These are phyloP conservation scores for Platyrinchus mystaceus DNA, from an alignment of 2,797 vertebrate genomes.

Conservation along the genomic window DNA sequence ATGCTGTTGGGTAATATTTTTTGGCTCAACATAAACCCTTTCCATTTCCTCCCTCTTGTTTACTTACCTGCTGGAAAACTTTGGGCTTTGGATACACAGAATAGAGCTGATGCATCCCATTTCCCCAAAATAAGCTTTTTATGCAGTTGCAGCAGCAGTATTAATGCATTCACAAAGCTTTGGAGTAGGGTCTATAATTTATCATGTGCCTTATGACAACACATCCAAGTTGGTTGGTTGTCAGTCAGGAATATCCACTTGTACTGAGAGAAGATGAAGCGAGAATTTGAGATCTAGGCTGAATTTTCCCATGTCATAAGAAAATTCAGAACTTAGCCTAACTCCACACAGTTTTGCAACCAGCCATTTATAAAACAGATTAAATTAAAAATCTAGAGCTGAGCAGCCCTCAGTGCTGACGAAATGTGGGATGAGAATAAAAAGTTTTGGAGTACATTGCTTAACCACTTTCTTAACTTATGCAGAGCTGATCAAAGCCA, in stretches of 20 bases:
- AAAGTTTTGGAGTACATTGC: background rate
- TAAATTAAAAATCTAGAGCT: background rate
- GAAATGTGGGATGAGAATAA: background rate
- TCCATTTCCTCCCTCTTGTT: background rate
- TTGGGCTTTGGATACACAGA: background rate
- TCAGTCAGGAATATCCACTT: background rate
- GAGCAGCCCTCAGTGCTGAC: background rate
- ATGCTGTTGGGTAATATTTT: background rate
- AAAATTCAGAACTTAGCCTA: background rate
- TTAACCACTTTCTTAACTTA: background rate
- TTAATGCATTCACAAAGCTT: background rate
- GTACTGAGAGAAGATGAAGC: background rate
- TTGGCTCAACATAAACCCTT: background rate
- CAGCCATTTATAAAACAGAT: background rate
- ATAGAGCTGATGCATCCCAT: accelerated
- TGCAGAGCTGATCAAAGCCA: background rate
- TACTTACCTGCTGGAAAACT: background rate
- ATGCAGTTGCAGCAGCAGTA: background rate
- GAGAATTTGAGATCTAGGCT: background rate
- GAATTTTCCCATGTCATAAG: background rate
- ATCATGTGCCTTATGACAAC: background rate
- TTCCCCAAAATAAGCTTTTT: background rate
- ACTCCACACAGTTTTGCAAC: background rate
- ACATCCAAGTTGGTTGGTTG: background rate
- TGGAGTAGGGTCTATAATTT: background rate